phyloP scores from a whole-genome alignment of 2,888 invertebrate genomes.

The Acanthopleura granulata region DNA sequence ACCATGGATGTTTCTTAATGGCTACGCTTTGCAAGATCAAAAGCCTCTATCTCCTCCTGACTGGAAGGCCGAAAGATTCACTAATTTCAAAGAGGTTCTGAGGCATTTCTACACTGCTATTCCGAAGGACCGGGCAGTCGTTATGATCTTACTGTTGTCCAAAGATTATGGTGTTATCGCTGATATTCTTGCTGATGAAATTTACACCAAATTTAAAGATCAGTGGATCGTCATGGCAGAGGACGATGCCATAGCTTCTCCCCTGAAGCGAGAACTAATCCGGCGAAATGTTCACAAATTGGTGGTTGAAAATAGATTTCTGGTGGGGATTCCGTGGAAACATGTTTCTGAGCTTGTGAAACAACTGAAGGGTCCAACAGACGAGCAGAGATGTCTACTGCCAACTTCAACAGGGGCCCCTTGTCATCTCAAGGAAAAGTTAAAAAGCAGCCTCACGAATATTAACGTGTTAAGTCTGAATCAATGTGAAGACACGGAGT shows the following conservation, averaged over 20 bases:
- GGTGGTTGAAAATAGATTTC: conserved; percentile 30
- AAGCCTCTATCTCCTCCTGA: conserved; percentile 28
- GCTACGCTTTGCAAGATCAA: conserved; percentile 34
- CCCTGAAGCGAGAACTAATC: conserved; percentile 33
- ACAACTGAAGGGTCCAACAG: conserved; percentile 22
- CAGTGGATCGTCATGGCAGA: conserved; percentile 48
- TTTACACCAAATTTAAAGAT: conserved; percentile 37
- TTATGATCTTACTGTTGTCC: conserved; percentile 45
- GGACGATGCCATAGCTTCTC: conserved; percentile 33
- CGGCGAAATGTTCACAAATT: conserved; percentile 33
- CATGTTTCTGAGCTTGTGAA: conserved; percentile 37
- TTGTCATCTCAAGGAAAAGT: conserved; percentile 36
- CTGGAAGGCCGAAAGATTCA: conserved; percentile 43
- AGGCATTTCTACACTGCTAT: conserved; percentile 37
- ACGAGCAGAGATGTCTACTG: conserved; percentile 29
- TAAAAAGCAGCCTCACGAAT: conserved; percentile 37
- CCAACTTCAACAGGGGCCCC: conserved; percentile 41
- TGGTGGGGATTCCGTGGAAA: conserved; percentile 48
- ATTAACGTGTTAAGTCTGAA: conserved; percentile 40
- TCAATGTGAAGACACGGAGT: conserved; percentile 15
- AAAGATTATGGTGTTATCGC: conserved; percentile 40
- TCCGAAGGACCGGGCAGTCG: conserved; percentile 39
- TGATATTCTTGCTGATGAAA: conserved; percentile 43
- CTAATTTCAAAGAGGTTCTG: conserved; percentile 47
- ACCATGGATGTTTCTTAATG: conserved; percentile 51